Evolutionary conservation across 2,113 vertebrate species (phyloP).

Genomic region (Propithecus coquereli): DNA sequence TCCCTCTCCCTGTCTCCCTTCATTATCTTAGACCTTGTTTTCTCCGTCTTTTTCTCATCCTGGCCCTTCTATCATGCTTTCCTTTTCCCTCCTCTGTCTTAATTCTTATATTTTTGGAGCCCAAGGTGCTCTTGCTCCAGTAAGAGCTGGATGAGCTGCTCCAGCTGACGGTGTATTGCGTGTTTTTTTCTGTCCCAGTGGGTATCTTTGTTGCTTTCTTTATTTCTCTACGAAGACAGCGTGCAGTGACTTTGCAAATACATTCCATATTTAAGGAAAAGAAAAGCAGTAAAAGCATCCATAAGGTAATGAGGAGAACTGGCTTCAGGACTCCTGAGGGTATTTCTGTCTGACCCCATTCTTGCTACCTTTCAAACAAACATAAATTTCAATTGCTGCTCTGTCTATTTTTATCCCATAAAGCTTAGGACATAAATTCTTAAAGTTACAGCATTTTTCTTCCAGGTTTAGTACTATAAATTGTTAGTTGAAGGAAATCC

Average conservation of each 20-base stretch:
- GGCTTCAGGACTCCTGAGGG: neutral
- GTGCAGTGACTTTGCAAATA: conserved; percentile 7
- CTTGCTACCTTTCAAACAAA: neutral
- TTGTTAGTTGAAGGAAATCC: neutral
- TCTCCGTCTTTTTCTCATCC: neutral
- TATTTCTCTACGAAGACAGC: neutral
- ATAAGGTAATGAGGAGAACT: neutral
- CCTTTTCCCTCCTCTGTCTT: neutral
- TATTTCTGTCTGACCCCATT: neutral
- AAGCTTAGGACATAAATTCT: neutral
- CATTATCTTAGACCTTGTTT: neutral
- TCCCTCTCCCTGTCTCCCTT: neutral
- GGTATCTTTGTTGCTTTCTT: neutral
- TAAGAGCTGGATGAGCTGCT: neutral
- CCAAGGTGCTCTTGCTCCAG: neutral
- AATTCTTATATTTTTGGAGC: neutral
- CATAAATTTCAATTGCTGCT: conserved; percentile 26
- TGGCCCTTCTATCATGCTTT: neutral
- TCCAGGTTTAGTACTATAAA: conserved; percentile 7
- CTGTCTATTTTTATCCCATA: conserved; percentile 14
- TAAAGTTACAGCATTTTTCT: conserved; percentile 18
- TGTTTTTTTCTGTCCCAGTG: neutral
- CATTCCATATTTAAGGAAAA: neutral
- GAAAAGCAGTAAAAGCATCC: neutral
- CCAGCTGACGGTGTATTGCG: neutral